Percentiles rank a stretch among this genome's conserved stretches.
phyloP scores from a whole-genome alignment of 2,797 vertebrate species.

The Bovichtus variegatus region DNA sequence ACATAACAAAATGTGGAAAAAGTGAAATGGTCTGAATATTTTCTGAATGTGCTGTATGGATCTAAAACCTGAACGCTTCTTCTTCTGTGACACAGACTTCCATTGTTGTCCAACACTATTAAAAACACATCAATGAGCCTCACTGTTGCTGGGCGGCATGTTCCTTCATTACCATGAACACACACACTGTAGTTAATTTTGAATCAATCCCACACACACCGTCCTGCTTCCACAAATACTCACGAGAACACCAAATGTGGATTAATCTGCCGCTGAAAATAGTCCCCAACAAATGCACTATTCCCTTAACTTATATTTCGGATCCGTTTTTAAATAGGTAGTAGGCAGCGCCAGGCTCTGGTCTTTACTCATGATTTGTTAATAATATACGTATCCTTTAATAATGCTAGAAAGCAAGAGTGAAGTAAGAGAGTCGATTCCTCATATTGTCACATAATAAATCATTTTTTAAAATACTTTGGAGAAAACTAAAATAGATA shows the following conservation, averaged over 20 bases:
- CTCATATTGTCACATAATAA: not conserved
- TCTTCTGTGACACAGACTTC: not conserved
- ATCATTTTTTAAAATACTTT: not conserved
- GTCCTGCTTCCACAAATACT: not conserved
- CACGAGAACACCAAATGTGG: not conserved
- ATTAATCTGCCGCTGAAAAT: not conserved
- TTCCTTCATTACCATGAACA: not conserved
- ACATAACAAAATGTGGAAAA: no score
- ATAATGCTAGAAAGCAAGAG: not conserved
- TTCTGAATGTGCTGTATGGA: no score
- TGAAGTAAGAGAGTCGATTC: not conserved
- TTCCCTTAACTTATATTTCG: not conserved
- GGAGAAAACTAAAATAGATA: not conserved
- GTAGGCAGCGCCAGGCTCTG: not conserved
- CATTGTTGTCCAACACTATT: slow-evolving; percentile 4
- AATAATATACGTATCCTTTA: not conserved
- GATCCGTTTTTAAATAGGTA: not conserved
- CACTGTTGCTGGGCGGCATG: not conserved
- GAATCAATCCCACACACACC: not conserved
- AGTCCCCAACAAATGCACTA: not conserved
- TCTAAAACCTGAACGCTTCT: no score
- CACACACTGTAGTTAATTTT: not conserved
- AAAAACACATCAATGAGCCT: not conserved
- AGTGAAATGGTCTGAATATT: no score
- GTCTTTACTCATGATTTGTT: not conserved